Evolutionary conservation across 2,888 invertebrate genomes (phyloP), one percentile per base, ranked within the genome.

Genomic region (Drosophila bunnanda): DNA sequence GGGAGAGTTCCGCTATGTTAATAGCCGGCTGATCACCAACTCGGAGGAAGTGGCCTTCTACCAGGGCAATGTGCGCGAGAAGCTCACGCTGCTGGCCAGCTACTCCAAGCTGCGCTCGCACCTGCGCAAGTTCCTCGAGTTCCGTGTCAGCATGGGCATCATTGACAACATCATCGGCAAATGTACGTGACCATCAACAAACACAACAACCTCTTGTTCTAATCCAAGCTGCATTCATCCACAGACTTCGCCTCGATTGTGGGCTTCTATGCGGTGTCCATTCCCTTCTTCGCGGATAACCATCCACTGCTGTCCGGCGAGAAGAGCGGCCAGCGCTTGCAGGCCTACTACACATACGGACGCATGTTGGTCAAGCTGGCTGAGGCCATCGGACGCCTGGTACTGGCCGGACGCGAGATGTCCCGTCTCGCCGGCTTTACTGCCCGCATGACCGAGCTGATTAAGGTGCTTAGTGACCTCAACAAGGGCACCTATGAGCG

Each of bases 1-100:
- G 93, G 99, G 99, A 59, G 99, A 99, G 94, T 99, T 98, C 93
- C 95, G 99, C 91, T 99, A 98, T 90, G 98, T 99, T 36, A 98
- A 99, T 92, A 97, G 99, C 3, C 94, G 99, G 56, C 94, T 99
- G 34, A 99, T 99, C 71, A 98, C 98, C 0, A 98, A 99, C 92
- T 97, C 98, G 0, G 99, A 99, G 92, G 99, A 99, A 93, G 90
- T 92, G 34, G 93, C 93, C 58, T 95, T 95, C 89, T 95, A 95
- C 87, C 95, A 96, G 93, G 97, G 97, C 76, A 97, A 96, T 87
- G 94, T 95, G 75, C 94, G 98, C 17, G 99, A 99, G 91, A 97
- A 97, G 91, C 93, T 96, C 46, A 98, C 97, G 0, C 93, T 99
- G 13, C 92, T 97, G 66, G 95, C 97, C 13, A 97, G 98, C 88